A percentile compares a stretch with the other conserved stretches of the same genome.
Conservation (phyloP, 2,888 invertebrate genomes). For the Camptogramma bilineatum region DNA sequence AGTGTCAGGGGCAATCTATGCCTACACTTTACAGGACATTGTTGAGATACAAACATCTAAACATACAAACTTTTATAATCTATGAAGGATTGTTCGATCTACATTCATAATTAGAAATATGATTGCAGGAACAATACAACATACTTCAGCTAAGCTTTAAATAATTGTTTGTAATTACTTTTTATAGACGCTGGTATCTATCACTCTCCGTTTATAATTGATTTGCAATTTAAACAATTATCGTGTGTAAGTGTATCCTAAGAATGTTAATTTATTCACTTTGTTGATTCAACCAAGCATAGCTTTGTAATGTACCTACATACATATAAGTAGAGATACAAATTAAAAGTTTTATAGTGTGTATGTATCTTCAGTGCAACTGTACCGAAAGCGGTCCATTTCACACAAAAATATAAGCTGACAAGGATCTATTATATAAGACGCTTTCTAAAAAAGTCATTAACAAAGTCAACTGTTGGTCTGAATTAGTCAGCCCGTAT, state of each 20-base stretch:
- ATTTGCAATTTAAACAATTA: slow-evolving; percentile 19
- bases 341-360: neutral
- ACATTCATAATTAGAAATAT: neutral
- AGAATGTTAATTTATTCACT: slow-evolving; percentile 21
- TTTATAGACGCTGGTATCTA: neutral
- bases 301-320: neutral
- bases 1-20: no score
- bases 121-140: neutral
- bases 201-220: slow-evolving; percentile 19
- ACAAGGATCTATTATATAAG: slow-evolving; percentile 33
- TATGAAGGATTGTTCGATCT: no score
- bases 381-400: slow-evolving; percentile 9
- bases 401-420: slow-evolving; percentile 15
- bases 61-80: no score
- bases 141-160: neutral
- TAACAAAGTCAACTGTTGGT: slow-evolving; percentile 30
- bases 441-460: slow-evolving; percentile 40
- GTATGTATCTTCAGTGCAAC: neutral
- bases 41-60: no score
- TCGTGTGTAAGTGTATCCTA: slow-evolving; percentile 12
- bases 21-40: neutral
- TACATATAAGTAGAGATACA: neutral
- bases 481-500: slow-evolving; percentile 20
- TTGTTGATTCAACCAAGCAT: slow-evolving; percentile 25
- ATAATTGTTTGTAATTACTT: neutral